Percentiles rank a stretch among this genome's conserved stretches.
phyloP scores from a whole-genome alignment of 2,113 vertebrate genomes.

The Corynorhinus townsendii region DNA sequence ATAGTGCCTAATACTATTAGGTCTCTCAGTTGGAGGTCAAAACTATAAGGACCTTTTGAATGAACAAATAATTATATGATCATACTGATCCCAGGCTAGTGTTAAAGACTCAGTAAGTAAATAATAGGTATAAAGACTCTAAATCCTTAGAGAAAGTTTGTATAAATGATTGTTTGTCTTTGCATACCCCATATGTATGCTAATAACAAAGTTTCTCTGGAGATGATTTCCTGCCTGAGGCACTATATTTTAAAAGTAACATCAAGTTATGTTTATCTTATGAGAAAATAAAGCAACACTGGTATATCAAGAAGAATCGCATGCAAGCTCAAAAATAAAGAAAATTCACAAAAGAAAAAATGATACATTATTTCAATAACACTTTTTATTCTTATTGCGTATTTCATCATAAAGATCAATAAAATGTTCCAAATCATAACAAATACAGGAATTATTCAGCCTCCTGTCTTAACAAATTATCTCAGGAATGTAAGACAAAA shows the following conservation, averaged over 20 bases:
- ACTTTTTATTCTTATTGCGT: slow-evolving; percentile 32
- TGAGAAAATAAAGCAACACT: slow-evolving; percentile 45
- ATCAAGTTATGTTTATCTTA: slow-evolving; percentile 51
- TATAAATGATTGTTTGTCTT: slow-evolving; percentile 33
- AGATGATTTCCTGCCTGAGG: slow-evolving; percentile 23
- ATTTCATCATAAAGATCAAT: slow-evolving; percentile 55
- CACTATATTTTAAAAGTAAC: slow-evolving; percentile 46
- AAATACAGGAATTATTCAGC: slow-evolving; percentile 31
- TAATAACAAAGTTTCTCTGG: slow-evolving; percentile 53
- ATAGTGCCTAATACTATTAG: background rate
- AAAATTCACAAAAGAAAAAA: slow-evolving; percentile 12
- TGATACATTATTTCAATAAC: slow-evolving; percentile 52
- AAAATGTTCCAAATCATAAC: slow-evolving; percentile 34
- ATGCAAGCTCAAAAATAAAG: slow-evolving; percentile 41
- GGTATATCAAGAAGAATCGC: slow-evolving; percentile 30
- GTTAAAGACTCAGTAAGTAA: slow-evolving; percentile 3
- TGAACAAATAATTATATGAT: background rate
- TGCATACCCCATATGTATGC: slow-evolving; percentile 61
- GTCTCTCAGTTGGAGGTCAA: background rate
- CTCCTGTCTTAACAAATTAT: background rate
- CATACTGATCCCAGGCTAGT: background rate
- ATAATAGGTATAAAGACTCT: background rate
- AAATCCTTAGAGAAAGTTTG: slow-evolving; percentile 41
- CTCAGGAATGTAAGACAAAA: background rate
- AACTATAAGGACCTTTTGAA: background rate